Percentiles rank a stretch among this genome's conserved stretches.
phyloP scores from a whole-genome alignment of 2,113 vertebrate genomes.

The Macaca mulatta region DNA sequence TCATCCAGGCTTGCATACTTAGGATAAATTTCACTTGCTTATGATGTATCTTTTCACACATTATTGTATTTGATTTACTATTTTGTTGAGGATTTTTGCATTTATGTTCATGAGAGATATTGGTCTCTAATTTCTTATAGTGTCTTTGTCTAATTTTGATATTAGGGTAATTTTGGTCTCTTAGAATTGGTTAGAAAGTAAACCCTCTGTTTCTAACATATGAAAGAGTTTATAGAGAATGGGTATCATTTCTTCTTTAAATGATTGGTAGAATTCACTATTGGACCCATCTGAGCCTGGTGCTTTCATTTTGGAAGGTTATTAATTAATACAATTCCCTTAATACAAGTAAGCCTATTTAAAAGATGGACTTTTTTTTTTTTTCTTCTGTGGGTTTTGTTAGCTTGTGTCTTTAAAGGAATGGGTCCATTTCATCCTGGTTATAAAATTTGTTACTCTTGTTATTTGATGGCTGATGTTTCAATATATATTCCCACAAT shows the following conservation, averaged over 20 bases:
- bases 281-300: neutral
- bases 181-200: neutral
- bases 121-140: neutral
- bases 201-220: neutral
- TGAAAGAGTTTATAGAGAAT: neutral
- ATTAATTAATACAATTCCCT: neutral
- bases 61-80: neutral
- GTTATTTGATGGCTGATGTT: neutral
- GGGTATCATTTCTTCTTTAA: neutral
- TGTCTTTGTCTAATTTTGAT: neutral
- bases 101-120: neutral
- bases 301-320: neutral
- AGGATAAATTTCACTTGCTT: neutral
- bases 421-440: neutral
- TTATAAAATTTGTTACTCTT: neutral
- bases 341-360: neutral
- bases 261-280: neutral
- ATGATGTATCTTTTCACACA: neutral
- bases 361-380: neutral
- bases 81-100: neutral
- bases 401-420: neutral
- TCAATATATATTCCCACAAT: neutral
- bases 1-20: neutral
- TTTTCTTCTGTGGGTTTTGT: neutral
- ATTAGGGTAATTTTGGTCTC: neutral